phyloP scores from a whole-genome alignment of 2,888 invertebrate species.

The Rotaria macrura region DNA sequence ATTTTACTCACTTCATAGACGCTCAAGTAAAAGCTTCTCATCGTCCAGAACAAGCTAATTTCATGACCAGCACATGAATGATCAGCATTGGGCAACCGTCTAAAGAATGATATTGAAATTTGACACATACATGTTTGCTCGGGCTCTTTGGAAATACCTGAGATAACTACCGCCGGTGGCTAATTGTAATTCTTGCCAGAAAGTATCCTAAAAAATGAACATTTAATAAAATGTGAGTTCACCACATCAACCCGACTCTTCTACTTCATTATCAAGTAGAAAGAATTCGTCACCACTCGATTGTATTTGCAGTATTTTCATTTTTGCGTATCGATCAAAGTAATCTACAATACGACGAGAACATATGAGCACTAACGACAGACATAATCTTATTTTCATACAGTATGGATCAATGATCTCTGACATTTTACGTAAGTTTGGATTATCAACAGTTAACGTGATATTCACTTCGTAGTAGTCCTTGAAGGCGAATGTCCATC shows the following conservation, averaged over 20 bases:
- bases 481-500: slow-evolving; percentile 43
- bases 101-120: neutral
- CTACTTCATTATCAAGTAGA: slow-evolving; percentile 40
- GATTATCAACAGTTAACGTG: slow-evolving; percentile 39
- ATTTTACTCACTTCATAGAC: slow-evolving; percentile 24
- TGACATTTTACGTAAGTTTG: slow-evolving; percentile 36
- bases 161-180: slow-evolving; percentile 37
- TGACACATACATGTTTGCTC: neutral
- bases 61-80: slow-evolving; percentile 33
- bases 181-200: slow-evolving; percentile 25
- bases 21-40: slow-evolving; percentile 30
- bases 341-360: slow-evolving; percentile 38
- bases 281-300: slow-evolving; percentile 43
- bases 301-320: slow-evolving; percentile 38
- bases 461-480: slow-evolving; percentile 42
- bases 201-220: neutral
- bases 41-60: slow-evolving; percentile 27
- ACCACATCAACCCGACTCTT: neutral
- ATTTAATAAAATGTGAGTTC: neutral
- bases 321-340: slow-evolving; percentile 39
- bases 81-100: slow-evolving; percentile 31
- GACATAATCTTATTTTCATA: slow-evolving; percentile 24
- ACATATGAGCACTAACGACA: slow-evolving; percentile 31
- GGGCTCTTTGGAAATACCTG: neutral
- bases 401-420: slow-evolving; percentile 38